A percentile compares a stretch with the other conserved stretches of the same genome.
These are phyloP conservation scores for Monopterus albus DNA, from an alignment of 2,113 vertebrate genomes.

Conservation along the genomic window DNA sequence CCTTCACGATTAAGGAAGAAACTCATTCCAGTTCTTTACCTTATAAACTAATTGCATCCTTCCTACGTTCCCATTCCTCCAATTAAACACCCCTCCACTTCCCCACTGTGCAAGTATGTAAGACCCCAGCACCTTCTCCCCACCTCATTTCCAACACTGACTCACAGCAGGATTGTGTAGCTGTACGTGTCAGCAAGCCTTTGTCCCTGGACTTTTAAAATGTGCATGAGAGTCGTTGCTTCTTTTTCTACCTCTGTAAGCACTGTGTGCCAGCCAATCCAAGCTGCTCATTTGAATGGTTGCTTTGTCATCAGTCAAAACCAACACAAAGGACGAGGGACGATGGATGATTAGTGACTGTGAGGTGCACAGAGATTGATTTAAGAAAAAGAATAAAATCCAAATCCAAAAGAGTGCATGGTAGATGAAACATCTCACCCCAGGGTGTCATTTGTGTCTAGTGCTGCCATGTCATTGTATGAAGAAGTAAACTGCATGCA, in stretches of 20 bases:
- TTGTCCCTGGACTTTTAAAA: slow-evolving; percentile 40
- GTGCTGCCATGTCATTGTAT: slow-evolving; percentile 36
- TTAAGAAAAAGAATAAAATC: not conserved
- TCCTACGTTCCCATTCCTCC: slow-evolving; percentile 23
- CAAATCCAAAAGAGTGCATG: slow-evolving; percentile 14
- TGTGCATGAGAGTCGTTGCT: not conserved
- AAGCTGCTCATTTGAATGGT: slow-evolving; percentile 46
- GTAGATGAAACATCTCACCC: slow-evolving; percentile 36
- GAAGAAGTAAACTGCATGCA: slow-evolving; percentile 6
- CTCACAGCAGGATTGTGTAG: slow-evolving; percentile 31
- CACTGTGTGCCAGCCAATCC: not conserved
- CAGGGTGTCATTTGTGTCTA: slow-evolving; percentile 36
- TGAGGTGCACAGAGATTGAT: slow-evolving; percentile 53
- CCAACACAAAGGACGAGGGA: slow-evolving; percentile 56
- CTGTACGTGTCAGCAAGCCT: slow-evolving; percentile 32
- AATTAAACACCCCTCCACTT: slow-evolving; percentile 52
- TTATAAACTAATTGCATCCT: slow-evolving; percentile 34
- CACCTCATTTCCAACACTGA: slow-evolving; percentile 36
- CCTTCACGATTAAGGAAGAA: slow-evolving; percentile 3
- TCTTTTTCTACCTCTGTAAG: slow-evolving; percentile 28
- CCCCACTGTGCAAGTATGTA: slow-evolving; percentile 36
- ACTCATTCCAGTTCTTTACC: slow-evolving; percentile 20
- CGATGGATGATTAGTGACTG: slow-evolving; percentile 55
- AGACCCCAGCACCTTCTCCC: slow-evolving; percentile 13
- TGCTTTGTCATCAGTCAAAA: slow-evolving; percentile 62